phyloP scores from a whole-genome alignment of 2,888 invertebrate species.

The Drosophila pseudotakahashii region DNA sequence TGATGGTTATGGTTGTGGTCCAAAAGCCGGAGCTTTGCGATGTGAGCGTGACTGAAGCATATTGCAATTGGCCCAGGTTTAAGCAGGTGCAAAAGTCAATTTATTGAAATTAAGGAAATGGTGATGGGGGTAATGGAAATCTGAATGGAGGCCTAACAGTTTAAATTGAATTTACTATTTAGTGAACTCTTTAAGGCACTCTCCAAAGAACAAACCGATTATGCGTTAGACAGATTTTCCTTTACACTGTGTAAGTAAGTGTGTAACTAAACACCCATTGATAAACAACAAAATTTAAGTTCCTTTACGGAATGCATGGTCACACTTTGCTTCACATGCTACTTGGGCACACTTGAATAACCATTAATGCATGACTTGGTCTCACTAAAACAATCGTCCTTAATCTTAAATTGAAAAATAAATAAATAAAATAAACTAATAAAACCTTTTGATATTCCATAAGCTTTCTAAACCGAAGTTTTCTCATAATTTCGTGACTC shows the following conservation, averaged over 20 bases:
- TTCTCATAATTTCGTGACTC: constrained; percentile 7
- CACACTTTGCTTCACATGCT: neutral
- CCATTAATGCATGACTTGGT: neutral
- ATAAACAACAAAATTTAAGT: too few species aligned
- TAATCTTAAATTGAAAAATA: too few species aligned
- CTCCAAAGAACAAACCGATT: too few species aligned
- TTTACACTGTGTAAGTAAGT: too few species aligned
- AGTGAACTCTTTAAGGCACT: neutral
- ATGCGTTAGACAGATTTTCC: too few species aligned
- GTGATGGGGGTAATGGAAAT: constrained; percentile 1
- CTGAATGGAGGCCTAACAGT: neutral
- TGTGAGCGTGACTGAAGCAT: constrained; percentile 35
- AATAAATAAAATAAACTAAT: too few species aligned
- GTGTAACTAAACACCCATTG: too few species aligned
- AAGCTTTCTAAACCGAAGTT: neutral
- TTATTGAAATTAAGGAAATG: constrained; percentile 13
- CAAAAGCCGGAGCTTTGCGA: constrained; percentile 16
- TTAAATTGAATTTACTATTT: neutral
- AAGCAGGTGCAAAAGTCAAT: constrained; percentile 32
- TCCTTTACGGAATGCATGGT: neutral
- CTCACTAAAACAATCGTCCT: neutral
- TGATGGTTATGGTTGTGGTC: constrained; percentile 51
- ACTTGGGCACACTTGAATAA: neutral
- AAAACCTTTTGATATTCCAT: too few species aligned
- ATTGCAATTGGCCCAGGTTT: constrained; percentile 11